These are phyloP conservation scores for Atta texana DNA, from an alignment of 1,140 invertebrate genomes.

Conservation along the genomic window DNA sequence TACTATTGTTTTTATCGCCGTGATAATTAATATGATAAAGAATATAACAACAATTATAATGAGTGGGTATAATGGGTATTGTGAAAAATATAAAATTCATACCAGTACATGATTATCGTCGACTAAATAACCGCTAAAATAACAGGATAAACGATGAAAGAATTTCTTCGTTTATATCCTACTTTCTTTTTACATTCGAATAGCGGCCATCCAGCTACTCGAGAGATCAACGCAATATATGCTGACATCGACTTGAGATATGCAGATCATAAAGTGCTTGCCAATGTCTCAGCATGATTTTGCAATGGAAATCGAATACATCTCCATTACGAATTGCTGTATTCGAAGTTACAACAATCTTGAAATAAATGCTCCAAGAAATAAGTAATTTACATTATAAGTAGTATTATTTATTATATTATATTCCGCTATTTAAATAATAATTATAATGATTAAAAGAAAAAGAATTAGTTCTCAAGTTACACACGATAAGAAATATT, in stretches of 20 bases:
- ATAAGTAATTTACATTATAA: not conserved
- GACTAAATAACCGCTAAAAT: not conserved
- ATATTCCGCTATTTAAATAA: not conserved
- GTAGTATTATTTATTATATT: not conserved
- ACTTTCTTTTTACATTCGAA: constrained; percentile 23
- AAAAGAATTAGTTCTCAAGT: not conserved
- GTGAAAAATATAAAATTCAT: constrained; percentile 10
- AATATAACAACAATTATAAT: not conserved
- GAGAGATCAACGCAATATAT: constrained; percentile 27
- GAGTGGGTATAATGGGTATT: too few relatives aligned
- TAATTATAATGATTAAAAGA: constrained; percentile 8
- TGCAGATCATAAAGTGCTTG: constrained; percentile 40
- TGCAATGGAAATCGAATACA: constrained; percentile 25
- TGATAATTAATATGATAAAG: not conserved
- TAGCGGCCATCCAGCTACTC: not conserved
- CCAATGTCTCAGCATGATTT: constrained; percentile 48
- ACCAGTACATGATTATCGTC: not conserved
- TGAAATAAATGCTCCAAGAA: constrained; percentile 5
- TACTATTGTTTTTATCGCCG: not conserved
- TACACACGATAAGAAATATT: not conserved
- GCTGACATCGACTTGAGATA: constrained; percentile 21
- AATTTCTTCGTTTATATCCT: not conserved
- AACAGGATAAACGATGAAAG: constrained; percentile 25
- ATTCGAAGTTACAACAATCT: not conserved
- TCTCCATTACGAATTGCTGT: constrained; percentile 21